A percentile compares a stretch with the other conserved stretches of the same genome.
Evolutionary conservation across 2,113 vertebrate species (phyloP).

Genomic region (Jaculus jaculus): DNA sequence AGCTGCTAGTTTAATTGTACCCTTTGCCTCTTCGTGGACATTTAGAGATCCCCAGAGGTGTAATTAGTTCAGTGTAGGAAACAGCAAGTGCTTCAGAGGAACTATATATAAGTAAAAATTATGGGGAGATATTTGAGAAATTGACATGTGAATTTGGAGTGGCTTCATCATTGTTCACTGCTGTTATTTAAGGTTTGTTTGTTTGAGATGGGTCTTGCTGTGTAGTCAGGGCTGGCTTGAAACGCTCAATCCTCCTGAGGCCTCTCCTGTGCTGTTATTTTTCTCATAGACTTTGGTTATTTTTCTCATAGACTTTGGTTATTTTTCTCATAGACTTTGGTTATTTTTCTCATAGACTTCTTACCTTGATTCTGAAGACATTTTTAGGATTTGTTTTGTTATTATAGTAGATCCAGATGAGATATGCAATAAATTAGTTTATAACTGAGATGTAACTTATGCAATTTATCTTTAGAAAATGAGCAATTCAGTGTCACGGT

Average conservation of each 20-base stretch:
- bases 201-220: not conserved
- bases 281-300: not conserved
- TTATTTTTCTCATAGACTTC: not conserved
- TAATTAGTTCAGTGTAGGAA: conserved; percentile 44
- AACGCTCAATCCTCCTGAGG: not conserved
- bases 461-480: not conserved
- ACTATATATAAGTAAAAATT: not conserved
- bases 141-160: conserved; percentile 7
- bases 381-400: conserved; percentile 47
- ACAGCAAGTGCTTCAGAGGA: not conserved
- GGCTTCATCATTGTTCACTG: not conserved
- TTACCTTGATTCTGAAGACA: conserved; percentile 1
- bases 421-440: not conserved
- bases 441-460: conserved; percentile 16
- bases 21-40: conserved; percentile 2
- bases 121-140: not conserved
- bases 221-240: not conserved
- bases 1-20: conserved; percentile 32
- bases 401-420: not conserved
- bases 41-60: conserved; percentile 5
- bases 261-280: not conserved
- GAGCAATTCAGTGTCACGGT: not conserved
- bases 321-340: no score
- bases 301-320: not conserved
- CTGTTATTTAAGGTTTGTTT: not conserved